These are phyloP conservation scores for Oriolus oriolus DNA, from an alignment of 2,113 vertebrate genomes.

Conservation along the genomic window DNA sequence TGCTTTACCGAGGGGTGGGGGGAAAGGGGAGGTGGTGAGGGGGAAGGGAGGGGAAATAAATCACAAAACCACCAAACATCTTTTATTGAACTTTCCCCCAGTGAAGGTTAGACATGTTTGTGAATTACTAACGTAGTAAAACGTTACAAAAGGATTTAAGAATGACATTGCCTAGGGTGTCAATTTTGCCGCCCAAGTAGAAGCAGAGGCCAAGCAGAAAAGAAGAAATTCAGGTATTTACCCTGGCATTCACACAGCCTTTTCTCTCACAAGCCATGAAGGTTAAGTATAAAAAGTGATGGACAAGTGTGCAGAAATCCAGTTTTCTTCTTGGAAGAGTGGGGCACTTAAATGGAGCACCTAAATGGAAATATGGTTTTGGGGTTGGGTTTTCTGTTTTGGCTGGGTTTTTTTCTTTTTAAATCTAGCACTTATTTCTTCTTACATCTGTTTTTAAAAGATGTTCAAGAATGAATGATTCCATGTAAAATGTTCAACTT, in stretches of 20 bases:
- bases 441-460: not conserved
- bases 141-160: not conserved
- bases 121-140: not conserved
- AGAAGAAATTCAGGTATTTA: not conserved
- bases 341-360: not conserved
- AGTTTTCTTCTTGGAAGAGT: not conserved
- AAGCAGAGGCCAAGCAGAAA: not conserved
- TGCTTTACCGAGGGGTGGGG: rapidly evolving
- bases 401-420: not conserved
- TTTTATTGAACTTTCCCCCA: not conserved
- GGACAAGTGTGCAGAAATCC: not conserved
- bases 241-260: not conserved
- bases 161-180: not conserved
- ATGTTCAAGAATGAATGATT: not conserved
- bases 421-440: not conserved
- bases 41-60: not conserved
- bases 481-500: not conserved
- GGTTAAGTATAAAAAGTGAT: not conserved
- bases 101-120: not conserved
- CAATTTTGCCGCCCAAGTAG: not conserved
- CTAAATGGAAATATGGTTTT: not conserved
- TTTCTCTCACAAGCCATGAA: not conserved
- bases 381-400: not conserved
- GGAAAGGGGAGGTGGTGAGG: no score
- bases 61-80: not conserved